Evolutionary conservation across 2,113 vertebrate genomes (phyloP), one percentile per base, ranked within the genome.

Genomic region (Pseudopodoces humilis): DNA sequence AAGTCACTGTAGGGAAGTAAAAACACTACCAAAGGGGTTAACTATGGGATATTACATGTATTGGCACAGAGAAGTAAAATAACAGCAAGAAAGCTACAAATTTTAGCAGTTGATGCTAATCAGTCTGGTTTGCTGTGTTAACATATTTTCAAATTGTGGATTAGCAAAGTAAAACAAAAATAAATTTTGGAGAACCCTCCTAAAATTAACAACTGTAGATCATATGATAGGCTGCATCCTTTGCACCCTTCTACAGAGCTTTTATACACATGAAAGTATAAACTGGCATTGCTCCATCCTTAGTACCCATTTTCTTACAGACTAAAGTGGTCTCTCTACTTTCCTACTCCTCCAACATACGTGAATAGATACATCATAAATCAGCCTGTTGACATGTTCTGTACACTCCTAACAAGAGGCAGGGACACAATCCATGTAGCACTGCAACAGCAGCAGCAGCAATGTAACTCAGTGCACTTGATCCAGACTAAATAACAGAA

Each of bases 201-300:
- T 64, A n/a, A 80, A 83, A 76, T 19, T 8, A 80, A 17, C 17
- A 83, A 43, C 15, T 50, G 19, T 27, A 22, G 18, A n/a, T n/a
- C 20, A 65, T 25, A 44, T 13, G 21, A 27, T 14, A 46, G 31
- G 15, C 47, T 81, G 13, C 33, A 62, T 15, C 43, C 31, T 78
- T 64, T 68, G 7, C 35, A 59, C 30, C 23, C 7, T 50, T 30
- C 22, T 58, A 30, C 53, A 53, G 0, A 0, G 30, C 4, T 79
- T 78, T 67, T 55, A 58, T 15, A 9, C 25, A 37, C 30, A 16
- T 28, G 8, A 2, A 33, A 39, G 46, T n/a, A 53, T 9, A 33
- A 27, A 13, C 2, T 37, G 13, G 11, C 46, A 35, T 52, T 82
- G 27, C 21, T 88, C 11, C 35, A 67, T 44, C 28, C 24, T 68